Base-by-base conservation (phyloP, 2,888 invertebrate species). In the Eumacrocentrus americanus region DNA sequence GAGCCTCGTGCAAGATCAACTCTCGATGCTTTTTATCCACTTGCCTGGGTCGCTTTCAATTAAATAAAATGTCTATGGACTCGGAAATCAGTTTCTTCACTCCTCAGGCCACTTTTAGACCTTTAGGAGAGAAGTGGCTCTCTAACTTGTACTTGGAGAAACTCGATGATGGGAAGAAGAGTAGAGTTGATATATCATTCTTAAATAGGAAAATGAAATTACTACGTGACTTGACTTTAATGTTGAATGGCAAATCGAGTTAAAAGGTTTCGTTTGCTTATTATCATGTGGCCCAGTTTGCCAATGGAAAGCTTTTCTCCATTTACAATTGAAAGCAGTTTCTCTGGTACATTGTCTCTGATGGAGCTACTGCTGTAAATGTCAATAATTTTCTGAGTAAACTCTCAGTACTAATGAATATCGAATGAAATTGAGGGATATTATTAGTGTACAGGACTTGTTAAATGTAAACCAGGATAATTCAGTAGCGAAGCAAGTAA, bases 1-100 rank as follows among this genome's bases (percentile, higher is more conserved):
- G n/a, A n/a, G n/a, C n/a, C n/a, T n/a, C n/a, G n/a, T 46, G 29
- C 20, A 11, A n/a, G 35, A 22, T 52, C 38, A 38, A 14, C 35
- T 35, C 50, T 50, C 50, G 29, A 34, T 11, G 3, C 35, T 35
- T 37, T 7, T 38, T 22, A n/a, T 38, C 38, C 20, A 5, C 22
- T 12, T 22, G 22, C 51, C 35, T 38, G 12, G 18, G 51, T 52
- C 20, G 38, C 38, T 52, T 52, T 52, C 51, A 52, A 38, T 52
- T 38, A 37, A 38, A 38, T 20, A 14, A 23, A 38, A 22, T n/a
- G n/a, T n/a, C n/a, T n/a, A n/a, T n/a, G n/a, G n/a, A 52, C 12
- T 38, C 16, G 11, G 20, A 38, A 34, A 6, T n/a, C n/a, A 37
- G 37, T 37, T 23, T 6, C n/a, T n/a, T 20, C 6, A 7, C 35